Base-by-base conservation (phyloP, 2,113 vertebrate genomes). In the Nibea coibor region DNA sequence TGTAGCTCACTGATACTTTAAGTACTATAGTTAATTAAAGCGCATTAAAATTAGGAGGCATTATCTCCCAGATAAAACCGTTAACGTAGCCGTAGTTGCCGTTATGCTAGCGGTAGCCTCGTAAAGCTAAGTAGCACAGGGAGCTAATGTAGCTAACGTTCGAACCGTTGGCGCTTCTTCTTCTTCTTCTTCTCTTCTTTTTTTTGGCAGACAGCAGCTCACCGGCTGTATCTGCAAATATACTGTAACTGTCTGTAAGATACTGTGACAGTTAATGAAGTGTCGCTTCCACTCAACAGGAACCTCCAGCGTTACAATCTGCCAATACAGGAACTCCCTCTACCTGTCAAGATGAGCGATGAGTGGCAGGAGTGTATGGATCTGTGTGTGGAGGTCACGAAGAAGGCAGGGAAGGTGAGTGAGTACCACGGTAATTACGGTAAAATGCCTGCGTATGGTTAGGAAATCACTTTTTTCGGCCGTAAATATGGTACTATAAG, bases 281-380 rank as follows among this genome's bases (percentile, higher is more conserved):
- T 35, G 51, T 53, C 4, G 1, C 3, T 22, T 62, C 17, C 5
- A 28, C 6, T 16, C 9, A 4, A 3, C 50, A 86, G 76, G 58
- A 42, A n/a, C 2, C 28, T 10, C 1, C 35, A 7, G 14, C 9
- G 48, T 28, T n/a, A 5, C 2, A 56, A 10, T 22, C n/a, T 3
- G 48, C 26, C 24, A 51, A 4, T n/a, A 51, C 31, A 14, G 4
- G 35, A 7, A 16, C 31, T 58, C 50, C 14, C 59, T 12, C 16
- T 4, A 19, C 42, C 2, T 2, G n/a, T 83, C 82, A 90, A 22
- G 51, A 95, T 95, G 94, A 75, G 58, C 47, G 93, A 95, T 39
- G 78, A 86, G 0, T 95, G 94, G 94, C 84, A 91, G 10, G 94
- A 94, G 24, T 95, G 94, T 47, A 91, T 94, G 94, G 92, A 94